phyloP scores from a whole-genome alignment of 1,140 invertebrate genomes.

The Formica selysi region DNA sequence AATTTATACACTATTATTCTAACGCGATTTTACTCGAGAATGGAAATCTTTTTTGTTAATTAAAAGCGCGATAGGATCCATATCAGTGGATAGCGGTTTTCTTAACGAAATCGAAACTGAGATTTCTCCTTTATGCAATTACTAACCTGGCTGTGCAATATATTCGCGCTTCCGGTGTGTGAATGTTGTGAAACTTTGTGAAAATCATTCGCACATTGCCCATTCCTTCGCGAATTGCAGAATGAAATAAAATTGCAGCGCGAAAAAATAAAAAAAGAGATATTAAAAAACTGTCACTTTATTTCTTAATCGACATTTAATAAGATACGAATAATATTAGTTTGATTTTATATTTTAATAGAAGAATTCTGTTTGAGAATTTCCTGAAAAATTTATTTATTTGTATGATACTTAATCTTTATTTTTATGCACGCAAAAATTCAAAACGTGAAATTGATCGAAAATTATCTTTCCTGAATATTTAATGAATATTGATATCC shows the following conservation, averaged over 20 bases:
- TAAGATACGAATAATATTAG: not conserved
- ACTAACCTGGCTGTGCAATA: slow-evolving; percentile 41
- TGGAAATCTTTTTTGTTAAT: slow-evolving; percentile 10
- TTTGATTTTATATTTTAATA: not conserved
- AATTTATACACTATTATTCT: not conserved
- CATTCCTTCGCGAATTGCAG: slow-evolving; percentile 2
- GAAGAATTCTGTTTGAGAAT: not conserved
- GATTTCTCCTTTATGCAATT: slow-evolving; percentile 62
- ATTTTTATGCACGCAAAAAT: not conserved
- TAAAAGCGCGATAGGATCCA: not conserved
- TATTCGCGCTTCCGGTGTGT: slow-evolving; percentile 46
- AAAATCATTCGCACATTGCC: slow-evolving; percentile 40
- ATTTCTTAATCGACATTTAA: not conserved
- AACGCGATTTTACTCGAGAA: not conserved
- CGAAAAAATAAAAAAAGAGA: not conserved
- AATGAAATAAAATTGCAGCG: slow-evolving; percentile 30
- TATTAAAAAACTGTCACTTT: not conserved
- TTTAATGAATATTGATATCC: too few relatives aligned
- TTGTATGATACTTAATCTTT: not conserved
- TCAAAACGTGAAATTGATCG: not conserved
- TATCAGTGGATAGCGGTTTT: slow-evolving; percentile 26
- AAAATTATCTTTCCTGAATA: too few relatives aligned
- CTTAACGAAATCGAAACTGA: slow-evolving; percentile 56
- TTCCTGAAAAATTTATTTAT: not conserved
- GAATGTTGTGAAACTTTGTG: slow-evolving; percentile 52